Evolutionary conservation across 2,888 invertebrate genomes (phyloP).

Genomic region (Mactromeris polynyma): DNA sequence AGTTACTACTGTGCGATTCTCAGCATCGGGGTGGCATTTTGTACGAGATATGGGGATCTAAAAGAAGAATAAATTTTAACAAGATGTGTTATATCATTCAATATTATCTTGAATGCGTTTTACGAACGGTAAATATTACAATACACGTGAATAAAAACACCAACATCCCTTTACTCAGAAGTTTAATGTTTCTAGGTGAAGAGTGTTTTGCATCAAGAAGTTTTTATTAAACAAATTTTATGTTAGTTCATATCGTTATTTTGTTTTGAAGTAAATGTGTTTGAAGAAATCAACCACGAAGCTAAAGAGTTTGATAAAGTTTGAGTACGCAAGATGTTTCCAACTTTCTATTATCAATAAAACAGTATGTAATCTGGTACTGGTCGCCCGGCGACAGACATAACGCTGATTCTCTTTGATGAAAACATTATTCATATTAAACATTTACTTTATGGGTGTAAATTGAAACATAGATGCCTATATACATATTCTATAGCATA

Average conservation of each 20-base stretch:
- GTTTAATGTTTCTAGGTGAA: not conserved
- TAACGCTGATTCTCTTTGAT: constrained; percentile 46
- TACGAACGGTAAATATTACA: not conserved
- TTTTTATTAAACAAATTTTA: constrained; percentile 16
- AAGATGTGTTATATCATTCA: not conserved
- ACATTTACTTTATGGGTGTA: constrained; percentile 50
- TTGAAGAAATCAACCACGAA: constrained; percentile 12
- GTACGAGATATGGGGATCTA: not conserved
- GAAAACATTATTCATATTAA: constrained; percentile 55
- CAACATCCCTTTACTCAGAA: not conserved
- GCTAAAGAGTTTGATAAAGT: not conserved
- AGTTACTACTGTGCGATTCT: not conserved
- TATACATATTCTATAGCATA: constrained; percentile 51
- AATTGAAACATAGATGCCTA: constrained; percentile 44
- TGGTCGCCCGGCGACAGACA: constrained; percentile 46
- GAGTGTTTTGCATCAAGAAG: constrained; percentile 1
- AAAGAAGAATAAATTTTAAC: not conserved
- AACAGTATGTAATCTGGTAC: constrained; percentile 27
- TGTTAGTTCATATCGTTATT: constrained; percentile 13
- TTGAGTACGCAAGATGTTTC: constrained; percentile 8
- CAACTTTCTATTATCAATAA: constrained; percentile 41
- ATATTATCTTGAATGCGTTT: not conserved
- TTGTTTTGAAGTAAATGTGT: constrained; percentile 10
- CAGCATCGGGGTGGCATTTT: constrained; percentile 2
- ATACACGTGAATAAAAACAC: not conserved